Evolutionary conservation across 2,113 vertebrate genomes (phyloP), one percentile per base, ranked within the genome.

Genomic region (Catharus minimus): DNA sequence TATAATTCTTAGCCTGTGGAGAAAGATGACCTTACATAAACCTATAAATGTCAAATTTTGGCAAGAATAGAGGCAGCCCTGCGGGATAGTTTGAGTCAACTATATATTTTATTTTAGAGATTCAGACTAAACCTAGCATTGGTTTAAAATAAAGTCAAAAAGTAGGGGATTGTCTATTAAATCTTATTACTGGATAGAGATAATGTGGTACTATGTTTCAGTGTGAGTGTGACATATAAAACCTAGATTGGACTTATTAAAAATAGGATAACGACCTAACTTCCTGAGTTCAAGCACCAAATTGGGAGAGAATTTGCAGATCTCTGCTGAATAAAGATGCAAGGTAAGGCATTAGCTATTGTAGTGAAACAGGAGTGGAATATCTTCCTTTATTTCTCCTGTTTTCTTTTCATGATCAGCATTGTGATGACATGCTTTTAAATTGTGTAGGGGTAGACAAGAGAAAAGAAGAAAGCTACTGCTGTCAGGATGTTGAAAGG

Each of bases 1-100:
- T 77, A 23, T 82, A 75, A 65, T 86, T 90, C 44, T 79, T 55
- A 82, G 69, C 86, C 85, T 49, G n/a, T 82, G 74, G 88, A 93
- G 58, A 93, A 88, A 82, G 75, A 73, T 80, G 92, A 94, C 94
- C 88, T 96, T 94, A 91, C 27, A 73, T 58, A 86, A 86, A 94
- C 79, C 78, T 90, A 78, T 52, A 93, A 93, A 95, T 89, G 88
- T 95, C 91, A 95, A 65, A 89, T 68, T 92, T 76, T 84, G 43
- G 30, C 24, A 79, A 79, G 60, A 89, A 60, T 39, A 47, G 75
- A 75, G 18, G 33, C 50, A 79, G 33, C 56, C 50, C 83, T 55
- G 39, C 28, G n/a, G 79, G 24, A 44, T 7, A 57, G 46, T 66
- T 89, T 79, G 32, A 86, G 76, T 66, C 61, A 95, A 68, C 27